phyloP scores from a whole-genome alignment of 1,140 invertebrate species.

The Bombus difficillimus region DNA sequence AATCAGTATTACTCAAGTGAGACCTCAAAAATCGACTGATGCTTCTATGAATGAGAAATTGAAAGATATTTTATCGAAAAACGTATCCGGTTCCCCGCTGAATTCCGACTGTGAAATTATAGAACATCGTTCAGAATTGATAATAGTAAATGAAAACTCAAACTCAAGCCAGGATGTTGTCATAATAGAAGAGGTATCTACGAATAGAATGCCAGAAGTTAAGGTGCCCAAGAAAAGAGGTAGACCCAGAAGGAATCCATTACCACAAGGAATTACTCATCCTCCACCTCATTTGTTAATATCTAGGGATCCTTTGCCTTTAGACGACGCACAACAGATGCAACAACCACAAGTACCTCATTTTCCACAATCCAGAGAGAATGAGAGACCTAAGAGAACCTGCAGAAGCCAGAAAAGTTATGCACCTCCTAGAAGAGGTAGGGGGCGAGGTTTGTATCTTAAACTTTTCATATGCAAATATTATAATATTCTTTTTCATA shows the following conservation, averaged over 20 bases:
- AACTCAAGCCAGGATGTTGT: slow-evolving; percentile 81
- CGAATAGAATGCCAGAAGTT: slow-evolving; percentile 65
- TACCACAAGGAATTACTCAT: slow-evolving; percentile 44
- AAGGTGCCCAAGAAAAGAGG: slow-evolving; percentile 79
- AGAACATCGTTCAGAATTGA: slow-evolving; percentile 79
- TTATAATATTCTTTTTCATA: slow-evolving; percentile 26
- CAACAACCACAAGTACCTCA: slow-evolving; percentile 42
- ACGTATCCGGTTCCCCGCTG: slow-evolving; percentile 61
- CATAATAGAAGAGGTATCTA: slow-evolving; percentile 80
- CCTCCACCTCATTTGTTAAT: slow-evolving; percentile 39
- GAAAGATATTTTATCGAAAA: slow-evolving; percentile 72
- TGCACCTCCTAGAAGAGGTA: slow-evolving; percentile 80
- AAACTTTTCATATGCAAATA: not conserved
- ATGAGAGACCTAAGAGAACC: slow-evolving; percentile 79
- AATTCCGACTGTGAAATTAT: slow-evolving; percentile 80
- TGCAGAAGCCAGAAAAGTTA: slow-evolving; percentile 81
- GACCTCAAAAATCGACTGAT: slow-evolving; percentile 48
- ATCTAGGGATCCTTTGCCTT: slow-evolving; percentile 74
- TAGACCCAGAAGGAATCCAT: slow-evolving; percentile 75
- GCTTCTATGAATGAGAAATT: slow-evolving; percentile 72
- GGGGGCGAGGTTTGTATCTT: slow-evolving; percentile 75
- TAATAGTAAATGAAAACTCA: slow-evolving; percentile 81
- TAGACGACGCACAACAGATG: slow-evolving; percentile 71
- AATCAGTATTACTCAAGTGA: slow-evolving; percentile 79
- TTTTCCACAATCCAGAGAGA: slow-evolving; percentile 70